These are phyloP conservation scores for Cenopis cana DNA, from an alignment of 2,888 invertebrate species.

Conservation along the genomic window DNA sequence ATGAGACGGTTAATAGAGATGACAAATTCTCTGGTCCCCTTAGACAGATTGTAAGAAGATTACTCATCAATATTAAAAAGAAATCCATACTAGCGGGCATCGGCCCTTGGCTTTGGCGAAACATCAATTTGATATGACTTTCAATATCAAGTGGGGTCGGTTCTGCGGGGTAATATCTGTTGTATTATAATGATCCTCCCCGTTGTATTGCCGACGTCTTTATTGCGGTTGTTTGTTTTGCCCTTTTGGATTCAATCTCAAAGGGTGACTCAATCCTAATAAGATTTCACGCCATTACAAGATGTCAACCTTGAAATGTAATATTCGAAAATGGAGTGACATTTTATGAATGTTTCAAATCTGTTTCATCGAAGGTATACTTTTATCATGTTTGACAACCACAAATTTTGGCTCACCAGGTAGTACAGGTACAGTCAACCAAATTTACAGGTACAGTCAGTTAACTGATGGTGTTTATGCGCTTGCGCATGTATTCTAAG, in stretches of 20 bases:
- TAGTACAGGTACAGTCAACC: too few relatives aligned
- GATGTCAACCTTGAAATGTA: slow-evolving; percentile 14
- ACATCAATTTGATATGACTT: slow-evolving; percentile 64
- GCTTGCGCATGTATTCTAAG: too few relatives aligned
- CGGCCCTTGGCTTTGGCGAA: slow-evolving; percentile 50
- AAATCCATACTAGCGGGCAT: slow-evolving; percentile 54
- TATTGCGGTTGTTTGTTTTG: slow-evolving; percentile 56
- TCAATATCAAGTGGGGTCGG: slow-evolving; percentile 59
- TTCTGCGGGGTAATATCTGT: slow-evolving; percentile 58
- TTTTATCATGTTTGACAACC: too few relatives aligned
- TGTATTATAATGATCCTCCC: slow-evolving; percentile 62
- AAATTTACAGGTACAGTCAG: too few relatives aligned
- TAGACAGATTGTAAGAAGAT: slow-evolving; percentile 33
- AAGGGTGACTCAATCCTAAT: slow-evolving; percentile 29
- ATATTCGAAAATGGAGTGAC: not conserved
- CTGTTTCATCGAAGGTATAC: not conserved
- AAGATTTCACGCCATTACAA: slow-evolving; percentile 33
- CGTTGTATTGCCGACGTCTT: slow-evolving; percentile 62
- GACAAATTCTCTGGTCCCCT: slow-evolving; percentile 15
- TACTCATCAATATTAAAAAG: slow-evolving; percentile 54
- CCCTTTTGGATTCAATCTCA: slow-evolving; percentile 36
- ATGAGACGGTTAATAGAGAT: slow-evolving; percentile 29
- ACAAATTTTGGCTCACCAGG: too few relatives aligned
- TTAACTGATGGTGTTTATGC: too few relatives aligned
- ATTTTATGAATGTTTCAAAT: not conserved